phyloP scores from a whole-genome alignment of 2,888 invertebrate genomes.

The Cephus spinipes region DNA sequence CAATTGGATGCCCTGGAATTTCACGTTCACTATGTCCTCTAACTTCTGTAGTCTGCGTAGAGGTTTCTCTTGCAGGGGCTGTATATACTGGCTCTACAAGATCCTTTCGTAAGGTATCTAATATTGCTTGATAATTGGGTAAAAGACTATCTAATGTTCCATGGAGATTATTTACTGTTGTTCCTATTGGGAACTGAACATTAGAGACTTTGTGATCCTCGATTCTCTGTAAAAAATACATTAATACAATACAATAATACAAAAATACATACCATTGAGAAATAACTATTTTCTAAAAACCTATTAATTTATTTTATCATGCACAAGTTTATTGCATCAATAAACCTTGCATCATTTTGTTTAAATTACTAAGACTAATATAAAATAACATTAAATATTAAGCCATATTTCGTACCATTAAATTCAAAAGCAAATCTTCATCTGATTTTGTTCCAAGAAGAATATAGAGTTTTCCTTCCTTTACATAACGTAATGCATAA shows the following conservation, averaged over 20 bases:
- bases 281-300: not conserved
- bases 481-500: constrained; percentile 80
- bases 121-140: constrained; percentile 74
- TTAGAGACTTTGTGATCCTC: constrained; percentile 73
- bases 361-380: no score
- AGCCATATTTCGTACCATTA: constrained; percentile 68
- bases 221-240: constrained; percentile 68
- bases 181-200: constrained; percentile 72
- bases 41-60: constrained; percentile 69
- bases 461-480: constrained; percentile 75
- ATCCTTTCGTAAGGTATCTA: constrained; percentile 74
- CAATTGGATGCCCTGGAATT: constrained; percentile 18
- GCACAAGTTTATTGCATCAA: constrained; percentile 2
- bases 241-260: no score
- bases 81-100: constrained; percentile 75
- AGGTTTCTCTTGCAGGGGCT: constrained; percentile 60
- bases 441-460: constrained; percentile 74
- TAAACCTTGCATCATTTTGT: no score
- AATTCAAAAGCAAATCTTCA: constrained; percentile 74
- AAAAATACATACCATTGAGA: not conserved
- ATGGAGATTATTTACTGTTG: constrained; percentile 69
- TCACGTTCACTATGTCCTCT: constrained; percentile 42
- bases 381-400: constrained; percentile 28
- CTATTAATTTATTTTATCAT: constrained; percentile 2
- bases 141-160: constrained; percentile 75